Evolutionary conservation across 2,113 vertebrate genomes (phyloP), one percentile per base, ranked within the genome.

Genomic region (Triplophysa dalaica): DNA sequence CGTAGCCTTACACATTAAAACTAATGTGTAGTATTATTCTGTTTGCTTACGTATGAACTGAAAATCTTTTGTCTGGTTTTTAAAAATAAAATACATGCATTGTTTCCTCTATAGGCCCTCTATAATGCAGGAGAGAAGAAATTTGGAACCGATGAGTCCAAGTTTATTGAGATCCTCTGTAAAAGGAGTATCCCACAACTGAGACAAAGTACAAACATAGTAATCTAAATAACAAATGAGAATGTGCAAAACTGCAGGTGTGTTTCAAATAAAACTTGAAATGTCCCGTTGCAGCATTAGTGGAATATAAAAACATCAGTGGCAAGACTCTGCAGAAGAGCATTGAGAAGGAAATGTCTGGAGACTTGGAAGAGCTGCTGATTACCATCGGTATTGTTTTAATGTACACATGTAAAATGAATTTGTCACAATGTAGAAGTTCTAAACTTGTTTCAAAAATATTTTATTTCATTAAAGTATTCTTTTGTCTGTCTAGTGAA

Each of bases 321-420:
- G 91, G 92, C 8, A 95, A 93, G 82, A 90, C 87, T 9, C 90
- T 95, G 56, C 93, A 94, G 68, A 85, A 94, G 6, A 95, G 92
- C 87, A 93, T 95, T 3, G 88, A 91, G 66, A 84, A 90, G 54
- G 94, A 95, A 85, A 89, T 94, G 78, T 93, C 92, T 1, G 94
- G 94, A 2, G 72, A 87, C 12, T 90, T 95, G 85, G 90, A 93
- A 82, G 86, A 93, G 11, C 89, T 95, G 19, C 89, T 95, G 60
- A 81, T 95, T 85, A 91, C 94, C 21, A 88, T 95, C 48, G 94
- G 94, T 93, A 91, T 6, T 17, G 4, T 66, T 74, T 61, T 26
- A 54, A 54, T 19, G 9, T 21, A n/a, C 8, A n/a, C 54, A 58
- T 58, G 19, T 6, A 10, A n/a, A 19, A 58, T n/a, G 6, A 19